Conservation (phyloP, 2,888 invertebrate species). For the Chaetoderma sp. region DNA sequence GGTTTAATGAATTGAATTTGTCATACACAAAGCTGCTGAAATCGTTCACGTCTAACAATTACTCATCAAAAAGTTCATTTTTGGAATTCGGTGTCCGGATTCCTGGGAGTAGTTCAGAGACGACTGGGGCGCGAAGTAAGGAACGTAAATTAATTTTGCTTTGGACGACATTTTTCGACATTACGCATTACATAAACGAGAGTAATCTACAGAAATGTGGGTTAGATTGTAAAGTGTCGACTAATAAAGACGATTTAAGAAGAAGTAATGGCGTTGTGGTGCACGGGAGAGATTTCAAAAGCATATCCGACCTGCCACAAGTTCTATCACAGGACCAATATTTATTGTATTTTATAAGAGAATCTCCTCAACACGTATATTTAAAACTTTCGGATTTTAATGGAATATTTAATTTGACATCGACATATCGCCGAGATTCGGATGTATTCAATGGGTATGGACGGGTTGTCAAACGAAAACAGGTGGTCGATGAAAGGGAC, state of each 20-base stretch:
- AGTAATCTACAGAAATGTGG: neutral
- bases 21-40: too few species aligned
- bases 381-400: neutral
- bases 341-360: neutral
- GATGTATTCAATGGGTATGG: neutral
- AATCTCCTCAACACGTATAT: neutral
- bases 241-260: neutral
- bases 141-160: neutral
- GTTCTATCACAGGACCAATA: neutral
- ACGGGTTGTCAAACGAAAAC: neutral
- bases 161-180: constrained; percentile 1
- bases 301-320: neutral
- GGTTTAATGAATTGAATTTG: too few species aligned
- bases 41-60: too few species aligned
- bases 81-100: too few species aligned
- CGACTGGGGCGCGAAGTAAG: too few species aligned
- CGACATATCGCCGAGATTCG: constrained; percentile 1
- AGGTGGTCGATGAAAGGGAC: neutral
- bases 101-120: too few species aligned
- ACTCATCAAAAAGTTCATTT: too few species aligned
- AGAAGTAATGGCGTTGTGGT: neutral
- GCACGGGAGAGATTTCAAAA: neutral
- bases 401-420: constrained; percentile 1
- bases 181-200: neutral
- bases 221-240: neutral